Evolutionary conservation across 2,113 vertebrate genomes (phyloP).

Genomic region (Pteronura brasiliensis): DNA sequence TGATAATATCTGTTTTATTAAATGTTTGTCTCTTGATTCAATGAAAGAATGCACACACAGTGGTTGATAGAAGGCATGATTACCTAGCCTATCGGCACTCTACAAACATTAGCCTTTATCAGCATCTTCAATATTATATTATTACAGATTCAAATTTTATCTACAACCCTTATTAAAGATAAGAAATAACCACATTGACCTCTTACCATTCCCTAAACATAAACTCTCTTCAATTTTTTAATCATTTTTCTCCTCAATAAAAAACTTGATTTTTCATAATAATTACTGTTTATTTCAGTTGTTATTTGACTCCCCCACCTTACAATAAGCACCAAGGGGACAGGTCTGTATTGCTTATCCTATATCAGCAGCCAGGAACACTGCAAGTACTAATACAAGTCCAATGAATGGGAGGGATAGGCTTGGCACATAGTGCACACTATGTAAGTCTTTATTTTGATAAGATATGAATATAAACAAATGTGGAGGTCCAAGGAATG

Average conservation of each 20-base stretch:
- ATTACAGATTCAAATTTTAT: background rate
- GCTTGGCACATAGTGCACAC: accelerated
- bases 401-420: background rate
- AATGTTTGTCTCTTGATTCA: background rate
- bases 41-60: background rate
- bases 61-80: background rate
- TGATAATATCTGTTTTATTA: background rate
- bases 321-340: background rate
- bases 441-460: background rate
- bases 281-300: background rate
- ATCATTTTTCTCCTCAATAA: background rate
- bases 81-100: background rate
- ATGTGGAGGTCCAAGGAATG: background rate
- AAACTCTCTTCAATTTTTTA: background rate
- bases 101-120: background rate
- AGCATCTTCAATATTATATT: background rate
- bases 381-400: accelerated
- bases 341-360: background rate
- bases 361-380: background rate
- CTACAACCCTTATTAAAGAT: background rate
- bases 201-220: background rate
- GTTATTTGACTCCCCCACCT: no score
- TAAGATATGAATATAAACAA: background rate
- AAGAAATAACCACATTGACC: background rate
- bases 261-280: background rate